phyloP scores from a whole-genome alignment of 2,888 invertebrate genomes.

The Chaitophorus viminalis region DNA sequence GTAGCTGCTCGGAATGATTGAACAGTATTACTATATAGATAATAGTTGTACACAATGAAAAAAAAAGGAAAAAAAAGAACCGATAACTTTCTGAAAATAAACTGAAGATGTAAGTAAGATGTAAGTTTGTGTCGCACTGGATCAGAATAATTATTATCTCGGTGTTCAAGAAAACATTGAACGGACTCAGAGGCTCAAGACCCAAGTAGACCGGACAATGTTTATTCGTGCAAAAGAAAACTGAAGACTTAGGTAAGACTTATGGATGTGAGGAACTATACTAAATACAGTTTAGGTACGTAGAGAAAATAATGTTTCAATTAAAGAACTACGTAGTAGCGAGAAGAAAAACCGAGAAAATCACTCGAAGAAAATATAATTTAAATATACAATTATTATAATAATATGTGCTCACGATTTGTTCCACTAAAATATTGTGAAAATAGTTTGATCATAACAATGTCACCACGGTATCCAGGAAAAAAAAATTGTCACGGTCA shows the following conservation, averaged over 20 bases:
- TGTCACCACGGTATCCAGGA: no score
- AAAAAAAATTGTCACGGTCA: no score
- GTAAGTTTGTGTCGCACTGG: not conserved
- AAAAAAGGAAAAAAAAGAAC: not conserved
- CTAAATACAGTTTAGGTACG: not conserved
- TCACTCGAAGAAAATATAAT: no score
- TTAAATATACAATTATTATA: no score
- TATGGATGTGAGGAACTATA: not conserved
- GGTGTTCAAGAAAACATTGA: not conserved
- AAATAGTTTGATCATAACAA: no score
- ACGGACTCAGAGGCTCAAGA: constrained; percentile 13
- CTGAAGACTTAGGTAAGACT: not conserved
- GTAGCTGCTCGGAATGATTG: not conserved
- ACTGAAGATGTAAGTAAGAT: not conserved
- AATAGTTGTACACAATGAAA: no score
- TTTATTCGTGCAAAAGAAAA: not conserved
- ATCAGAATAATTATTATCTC: not conserved
- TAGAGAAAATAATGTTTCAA: no score
- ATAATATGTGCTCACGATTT: no score
- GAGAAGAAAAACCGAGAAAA: no score
- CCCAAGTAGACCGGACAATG: not conserved
- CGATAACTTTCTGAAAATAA: no score
- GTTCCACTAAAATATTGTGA: no score
- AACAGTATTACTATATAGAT: not conserved
- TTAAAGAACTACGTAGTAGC: no score